Base-by-base conservation (phyloP, 2,797 vertebrate genomes). In the Brachyalestes nurse region DNA sequence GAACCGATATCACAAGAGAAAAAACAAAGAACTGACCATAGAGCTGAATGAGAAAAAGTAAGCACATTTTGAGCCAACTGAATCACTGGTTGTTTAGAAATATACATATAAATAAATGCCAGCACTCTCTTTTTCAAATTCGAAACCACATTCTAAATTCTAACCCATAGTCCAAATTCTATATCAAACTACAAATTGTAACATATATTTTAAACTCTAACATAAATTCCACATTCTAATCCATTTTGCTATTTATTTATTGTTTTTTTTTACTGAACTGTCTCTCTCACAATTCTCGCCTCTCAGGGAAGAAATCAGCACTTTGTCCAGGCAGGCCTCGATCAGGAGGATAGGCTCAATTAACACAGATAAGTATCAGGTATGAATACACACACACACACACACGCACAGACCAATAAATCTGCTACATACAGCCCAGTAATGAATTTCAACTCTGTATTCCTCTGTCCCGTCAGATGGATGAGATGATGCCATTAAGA, bases 1-100 rank as follows among this genome's bases (percentile, higher is more conserved):
- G 90, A 96, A 95, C 0, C 94, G 93, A 6, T 94, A 97, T 85
- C 96, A 98, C 87, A 96, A 93, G 40, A 91, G 91, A 81, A 97
- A 94, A 85, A 97, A 96, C 84, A 92, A 92, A 87, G 92, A 92
- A 60, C 95, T 98, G 88, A 78, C 89, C 85, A 78, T 5, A 69
- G 92, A 95, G 85, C 91, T 95, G 65, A 93, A 91, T 0, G 90
- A 93, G 85, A 97, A 93, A 86, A 96, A 90, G 97, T 98, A 90
- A 92, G 94, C 80, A 47, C 1, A 14, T 13, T 38, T 60, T 2
- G 5, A 53, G 5, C 16, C 16, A 13, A 0, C 8, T 9, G 47
- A 55, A 10, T 40, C 9, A 51, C 69, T 34, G 21, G 6, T 49
- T 23, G 0, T 49, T 25, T 34, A n/a, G n/a, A 65, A 23, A 69